A percentile compares a stretch with the other conserved stretches of the same genome.
Conservation (phyloP, 1,140 invertebrate species). For the Anagrus nilaparvatae region DNA sequence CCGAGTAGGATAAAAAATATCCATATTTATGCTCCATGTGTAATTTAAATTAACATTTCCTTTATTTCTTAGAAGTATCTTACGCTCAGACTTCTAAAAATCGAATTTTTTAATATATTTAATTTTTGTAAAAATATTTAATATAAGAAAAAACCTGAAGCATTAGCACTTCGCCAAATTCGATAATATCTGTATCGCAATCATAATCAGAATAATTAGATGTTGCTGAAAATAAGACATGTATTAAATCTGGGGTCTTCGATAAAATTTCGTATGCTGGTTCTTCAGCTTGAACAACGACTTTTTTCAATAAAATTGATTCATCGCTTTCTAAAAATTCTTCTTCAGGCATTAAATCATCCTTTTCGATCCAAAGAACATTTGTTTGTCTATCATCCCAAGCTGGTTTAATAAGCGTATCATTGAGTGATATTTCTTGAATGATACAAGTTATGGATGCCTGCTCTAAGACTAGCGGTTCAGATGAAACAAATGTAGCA, state of each 20-base stretch:
- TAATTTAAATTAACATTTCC: conserved; percentile 22
- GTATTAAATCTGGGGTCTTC: conserved; percentile 16
- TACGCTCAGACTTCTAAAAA: conserved; percentile 18
- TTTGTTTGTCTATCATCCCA: conserved; percentile 28
- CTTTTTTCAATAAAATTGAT: conserved; percentile 15
- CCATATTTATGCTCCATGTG: conserved; percentile 25
- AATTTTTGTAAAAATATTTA: neutral
- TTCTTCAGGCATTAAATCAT: neutral
- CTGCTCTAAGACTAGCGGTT: too few relatives aligned
- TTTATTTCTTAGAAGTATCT: conserved; percentile 22
- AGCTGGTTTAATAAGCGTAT: conserved; percentile 1
- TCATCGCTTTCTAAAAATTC: neutral
- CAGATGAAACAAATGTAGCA: conserved; percentile 23
- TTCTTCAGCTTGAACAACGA: conserved; percentile 17
- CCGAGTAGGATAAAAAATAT: conserved; percentile 23
- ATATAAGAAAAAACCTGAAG: conserved; percentile 23
- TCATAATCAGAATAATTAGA: conserved; percentile 23
- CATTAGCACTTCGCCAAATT: conserved; percentile 30
- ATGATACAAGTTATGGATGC: conserved; percentile 20
- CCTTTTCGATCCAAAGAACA: conserved; percentile 18
- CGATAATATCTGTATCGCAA: conserved; percentile 21
- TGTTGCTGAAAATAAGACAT: conserved; percentile 20
- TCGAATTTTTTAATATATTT: neutral
- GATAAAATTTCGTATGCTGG: conserved; percentile 19
- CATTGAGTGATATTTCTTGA: conserved; percentile 15